These are phyloP conservation scores for Columba livia DNA, from an alignment of 2,113 vertebrate species.

Conservation along the genomic window DNA sequence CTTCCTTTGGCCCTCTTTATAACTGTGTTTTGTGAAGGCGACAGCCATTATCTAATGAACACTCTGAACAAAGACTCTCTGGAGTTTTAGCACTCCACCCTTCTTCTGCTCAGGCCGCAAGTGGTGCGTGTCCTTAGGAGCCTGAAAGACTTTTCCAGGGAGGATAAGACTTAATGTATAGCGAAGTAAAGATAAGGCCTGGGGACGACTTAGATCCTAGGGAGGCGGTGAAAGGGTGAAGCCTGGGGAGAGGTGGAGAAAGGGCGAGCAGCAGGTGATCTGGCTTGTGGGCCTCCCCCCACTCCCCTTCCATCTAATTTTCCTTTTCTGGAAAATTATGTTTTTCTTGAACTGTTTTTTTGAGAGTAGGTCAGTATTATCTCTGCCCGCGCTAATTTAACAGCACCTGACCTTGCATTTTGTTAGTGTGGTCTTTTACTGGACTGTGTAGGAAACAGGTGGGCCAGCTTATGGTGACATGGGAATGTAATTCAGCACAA, in stretches of 20 bases:
- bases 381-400: background rate
- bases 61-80: conserved; percentile 17
- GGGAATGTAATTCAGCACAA: background rate
- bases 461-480: background rate
- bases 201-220: background rate
- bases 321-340: background rate
- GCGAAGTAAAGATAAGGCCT: background rate
- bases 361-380: background rate
- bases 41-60: conserved; percentile 43
- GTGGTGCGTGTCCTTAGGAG: background rate
- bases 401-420: background rate
- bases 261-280: background rate
- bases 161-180: background rate
- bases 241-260: background rate
- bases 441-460: background rate
- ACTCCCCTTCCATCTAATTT: background rate
- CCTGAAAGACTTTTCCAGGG: background rate
- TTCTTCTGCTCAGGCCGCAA: background rate
- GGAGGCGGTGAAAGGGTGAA: background rate
- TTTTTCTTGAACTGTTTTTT: background rate
- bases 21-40: background rate
- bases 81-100: conserved; percentile 57
- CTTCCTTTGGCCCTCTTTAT: conserved; percentile 56
- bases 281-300: background rate
- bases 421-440: background rate